A percentile compares a stretch with the other conserved stretches of the same genome.
Evolutionary conservation across 2,113 vertebrate species (phyloP).

Genomic region (Thomomys bottae): DNA sequence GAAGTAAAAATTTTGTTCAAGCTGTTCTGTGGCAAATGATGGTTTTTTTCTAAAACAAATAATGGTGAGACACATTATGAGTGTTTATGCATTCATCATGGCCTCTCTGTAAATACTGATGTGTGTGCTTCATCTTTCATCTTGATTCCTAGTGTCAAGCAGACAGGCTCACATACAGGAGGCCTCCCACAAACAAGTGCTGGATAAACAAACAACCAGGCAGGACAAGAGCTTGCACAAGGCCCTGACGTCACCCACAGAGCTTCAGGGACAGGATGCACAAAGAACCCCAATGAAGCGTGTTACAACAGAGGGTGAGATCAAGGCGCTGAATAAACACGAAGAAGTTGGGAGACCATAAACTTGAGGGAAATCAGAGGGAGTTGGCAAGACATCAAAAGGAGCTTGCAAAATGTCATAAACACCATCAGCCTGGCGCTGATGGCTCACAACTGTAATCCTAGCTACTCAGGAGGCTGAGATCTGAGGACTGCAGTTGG

Average conservation of each 20-base stretch:
- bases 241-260: accelerated
- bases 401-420: too few species aligned
- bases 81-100: not conserved
- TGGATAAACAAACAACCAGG: not conserved
- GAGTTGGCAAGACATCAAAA: not conserved
- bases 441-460: too few species aligned
- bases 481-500: too few species aligned
- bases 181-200: not conserved
- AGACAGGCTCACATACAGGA: not conserved
- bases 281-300: not conserved
- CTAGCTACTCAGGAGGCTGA: too few species aligned
- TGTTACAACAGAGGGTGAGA: too few species aligned
- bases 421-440: not conserved
- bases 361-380: not conserved
- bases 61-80: not conserved
- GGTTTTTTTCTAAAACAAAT: conserved; percentile 30
- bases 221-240: not conserved
- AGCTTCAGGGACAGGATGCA: not conserved
- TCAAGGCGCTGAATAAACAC: not conserved
- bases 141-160: not conserved
- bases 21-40: not conserved
- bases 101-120: not conserved
- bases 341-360: not conserved
- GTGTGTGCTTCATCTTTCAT: not conserved
- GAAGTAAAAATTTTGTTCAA: not conserved